Evolutionary conservation across 2,797 vertebrate genomes (phyloP), one percentile per base, ranked within the genome.

Genomic region (Gymnoscopelus microlampas): DNA sequence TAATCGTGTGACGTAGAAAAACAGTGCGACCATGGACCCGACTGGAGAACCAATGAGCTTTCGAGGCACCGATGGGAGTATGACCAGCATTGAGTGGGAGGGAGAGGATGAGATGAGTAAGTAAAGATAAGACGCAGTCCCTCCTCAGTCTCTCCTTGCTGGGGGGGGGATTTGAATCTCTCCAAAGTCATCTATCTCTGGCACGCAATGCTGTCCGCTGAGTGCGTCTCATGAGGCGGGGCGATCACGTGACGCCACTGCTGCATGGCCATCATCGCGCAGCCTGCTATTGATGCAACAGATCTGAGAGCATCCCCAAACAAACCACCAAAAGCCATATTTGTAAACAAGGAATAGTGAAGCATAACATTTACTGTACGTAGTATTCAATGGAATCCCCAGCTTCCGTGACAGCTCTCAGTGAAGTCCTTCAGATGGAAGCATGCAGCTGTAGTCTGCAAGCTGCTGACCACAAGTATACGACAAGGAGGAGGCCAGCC

Each of bases 121-220:
- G 60, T 60, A 29, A 73, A 81, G 76, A 85, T 83, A 83, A 83
- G 70, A 87, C 60, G 60, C 44, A 23, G 65, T 60, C 66, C 63
- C 76, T n/a, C 8, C 39, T 44, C 39, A 19, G 10, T 79, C 66
- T 68, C 59, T 79, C 61, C 62, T 71, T 55, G 78, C 82, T 60
- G 53, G 68, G 57, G 56, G 39, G 56, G 47, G 74, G 61, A 39
- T 56, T 81, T n/a, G n/a, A n/a, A n/a, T 85, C 78, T 81, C 77
- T 72, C 53, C 58, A 0, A 11, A 71, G 82, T 81, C 81, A 80
- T 86, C 77, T 82, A 79, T 87, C 78, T 85, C 76, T 66, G 54
- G 65, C 73, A 77, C 78, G 66, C 79, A 72, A 65, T 76, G 70
- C 69, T 80, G 83, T 87, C 85, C 85, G 62, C 65, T 7, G 63